Base-by-base conservation (phyloP, 2,888 invertebrate species). In the Ennomos quercinarius region DNA sequence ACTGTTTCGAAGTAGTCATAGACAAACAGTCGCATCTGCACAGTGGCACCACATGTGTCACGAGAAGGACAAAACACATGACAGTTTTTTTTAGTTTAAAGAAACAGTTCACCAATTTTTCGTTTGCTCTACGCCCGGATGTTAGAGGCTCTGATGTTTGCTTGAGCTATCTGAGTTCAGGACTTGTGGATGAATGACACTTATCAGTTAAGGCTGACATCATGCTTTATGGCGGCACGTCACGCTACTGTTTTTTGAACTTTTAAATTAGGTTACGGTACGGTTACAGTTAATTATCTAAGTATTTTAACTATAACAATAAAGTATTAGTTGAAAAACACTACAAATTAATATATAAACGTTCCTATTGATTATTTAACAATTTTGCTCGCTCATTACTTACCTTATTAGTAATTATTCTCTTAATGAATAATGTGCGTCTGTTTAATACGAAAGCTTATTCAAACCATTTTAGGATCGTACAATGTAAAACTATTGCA, bases 111-210 rank as follows among this genome's bases (percentile, higher is more conserved):
- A 75, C 72, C 70, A 71, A 78, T 74, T 78, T 72, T 74, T 67
- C 49, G 83, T 86, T 86, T 82, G 78, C 74, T 80, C 68, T 77
- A 64, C 70, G 83, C 79, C 87, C 89, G 90, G 90, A 89, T 90
- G 87, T 86, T 74, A 71, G n/a, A 59, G 71, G 77, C 54, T 49
- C 64, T 87, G 27, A 6, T 27, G 86, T 86, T 86, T 86, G 79
- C 71, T 57, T 67, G 65, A 66, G 77, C 87, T 89, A 89, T 89
- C 88, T 83, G 48, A 55, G 74, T 73, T 77, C 73, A 76, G 77
- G 72, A 78, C 73, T 68, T 72, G 44, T 73, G 78, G 77, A 82
- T 86, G 85, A 87, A 86, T 85, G 85, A 80, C 75, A 77, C 79
- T 87, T 89, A 88, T 87, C 88, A 83, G 81, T 82, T 82, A 84